phyloP scores from a whole-genome alignment of 2,113 vertebrate genomes.

The Barnardius zonarius region DNA sequence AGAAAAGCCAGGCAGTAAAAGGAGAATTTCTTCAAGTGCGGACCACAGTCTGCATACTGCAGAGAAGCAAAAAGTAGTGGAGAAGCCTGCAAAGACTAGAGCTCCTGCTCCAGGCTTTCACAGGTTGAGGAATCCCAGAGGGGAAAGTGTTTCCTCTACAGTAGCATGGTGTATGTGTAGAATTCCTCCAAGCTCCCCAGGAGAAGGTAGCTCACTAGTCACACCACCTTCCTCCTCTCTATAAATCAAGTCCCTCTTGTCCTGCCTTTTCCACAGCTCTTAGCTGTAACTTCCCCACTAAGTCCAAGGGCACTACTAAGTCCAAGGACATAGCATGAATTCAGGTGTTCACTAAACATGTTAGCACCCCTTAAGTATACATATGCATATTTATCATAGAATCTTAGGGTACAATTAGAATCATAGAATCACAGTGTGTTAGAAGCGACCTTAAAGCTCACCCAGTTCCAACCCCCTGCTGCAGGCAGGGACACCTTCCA shows the following conservation, averaged over 20 bases:
- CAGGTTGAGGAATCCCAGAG: neutral
- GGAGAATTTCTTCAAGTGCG: neutral
- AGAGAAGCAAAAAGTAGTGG: neutral
- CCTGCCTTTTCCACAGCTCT: neutral
- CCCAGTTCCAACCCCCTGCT: neutral
- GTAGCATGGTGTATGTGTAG: neutral
- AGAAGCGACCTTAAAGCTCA: neutral
- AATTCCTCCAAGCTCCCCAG: neutral
- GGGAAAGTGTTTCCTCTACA: neutral
- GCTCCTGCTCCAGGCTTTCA: neutral
- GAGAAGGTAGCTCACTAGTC: neutral
- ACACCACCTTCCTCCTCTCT: neutral
- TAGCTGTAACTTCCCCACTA: neutral
- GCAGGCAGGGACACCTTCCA: neutral
- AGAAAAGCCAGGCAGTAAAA: neutral
- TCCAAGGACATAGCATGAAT: neutral
- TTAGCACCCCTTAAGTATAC: neutral
- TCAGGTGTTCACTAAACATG: neutral
- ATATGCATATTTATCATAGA: neutral
- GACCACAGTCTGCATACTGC: neutral
- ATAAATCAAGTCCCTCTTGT: neutral
- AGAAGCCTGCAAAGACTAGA: neutral
- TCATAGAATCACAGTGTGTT: neutral
- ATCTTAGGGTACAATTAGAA: neutral
- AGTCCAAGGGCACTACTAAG: neutral